Base-by-base conservation (phyloP, 2,888 invertebrate genomes). In the Ametastegia equiseti region DNA sequence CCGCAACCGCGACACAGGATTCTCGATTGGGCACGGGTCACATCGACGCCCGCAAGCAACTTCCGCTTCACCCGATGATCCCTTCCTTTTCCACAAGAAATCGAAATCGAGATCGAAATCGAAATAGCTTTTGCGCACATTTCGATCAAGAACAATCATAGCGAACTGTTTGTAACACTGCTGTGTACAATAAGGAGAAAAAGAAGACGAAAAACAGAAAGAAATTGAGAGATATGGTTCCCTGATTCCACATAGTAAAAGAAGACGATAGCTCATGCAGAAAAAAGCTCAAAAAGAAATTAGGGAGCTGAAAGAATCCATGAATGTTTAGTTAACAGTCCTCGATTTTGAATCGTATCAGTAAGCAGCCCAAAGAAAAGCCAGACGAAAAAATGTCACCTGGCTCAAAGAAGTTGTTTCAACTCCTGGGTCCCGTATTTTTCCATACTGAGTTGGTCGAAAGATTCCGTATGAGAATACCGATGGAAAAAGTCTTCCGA, bases 1-100 rank as follows among this genome's bases (percentile, higher is more conserved):
- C 81, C 81, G 86, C 57, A 86, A 85, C 84, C 84, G 83, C 86
- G 54, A 75, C 11, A 30, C 54, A 36, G 75, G 75, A 75, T 75
- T 54, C 75, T 54, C 71, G 23, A 7, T n/a, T n/a, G n/a, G n/a
- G n/a, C n/a, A n/a, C n/a, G n/a, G 30, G 23, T n/a, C n/a, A 30
- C 19, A 33, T 75, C 54, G 15, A n/a, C 47, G 27, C 2, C n/a
- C 30, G n/a, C 39, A 36, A 54, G 13, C 71, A n/a, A 47, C 36
- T 71, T 47, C 27, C 5, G 15, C 47, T 47, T 36, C 45, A 45
- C n/a, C n/a, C 71, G 71, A 45, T 71, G 71, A 71, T 71, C 47
- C 71, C n/a, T 33, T 7, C 13, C 5, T 7, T 47, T 47, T 71
- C 71, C 5, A 69, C 13, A 71, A 47, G 36, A 67, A 39, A 39